Evolutionary conservation across 92 coral and sea anemone genomes (phyloP).

Genomic region (Zoanthus sansibaricus): DNA sequence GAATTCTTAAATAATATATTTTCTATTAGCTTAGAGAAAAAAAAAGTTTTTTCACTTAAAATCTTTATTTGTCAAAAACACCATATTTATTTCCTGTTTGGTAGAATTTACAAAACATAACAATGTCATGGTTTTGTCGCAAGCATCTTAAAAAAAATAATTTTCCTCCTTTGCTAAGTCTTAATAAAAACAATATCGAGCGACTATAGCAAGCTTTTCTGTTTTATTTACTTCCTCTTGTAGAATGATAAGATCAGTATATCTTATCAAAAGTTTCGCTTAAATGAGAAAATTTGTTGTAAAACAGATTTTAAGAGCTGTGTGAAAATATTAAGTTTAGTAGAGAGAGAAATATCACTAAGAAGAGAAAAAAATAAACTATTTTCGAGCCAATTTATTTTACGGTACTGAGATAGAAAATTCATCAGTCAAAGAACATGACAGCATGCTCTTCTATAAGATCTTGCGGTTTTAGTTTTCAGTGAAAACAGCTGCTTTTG

Average conservation of each 20-base stretch:
- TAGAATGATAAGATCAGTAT: slow-evolving; percentile 25
- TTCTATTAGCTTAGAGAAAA: neutral
- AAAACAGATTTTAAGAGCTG: neutral
- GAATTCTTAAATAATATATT: neutral
- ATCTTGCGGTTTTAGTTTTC: slow-evolving; percentile 24
- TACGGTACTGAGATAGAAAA: neutral
- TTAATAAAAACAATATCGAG: neutral
- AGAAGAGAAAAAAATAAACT: neutral
- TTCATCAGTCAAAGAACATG: neutral
- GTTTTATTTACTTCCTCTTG: slow-evolving; percentile 7
- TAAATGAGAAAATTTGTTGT: neutral
- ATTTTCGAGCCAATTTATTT: neutral
- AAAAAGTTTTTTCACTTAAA: neutral
- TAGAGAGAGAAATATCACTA: neutral
- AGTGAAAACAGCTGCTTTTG: slow-evolving; percentile 19
- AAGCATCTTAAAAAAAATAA: neutral
- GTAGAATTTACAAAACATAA: neutral
- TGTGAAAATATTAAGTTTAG: neutral
- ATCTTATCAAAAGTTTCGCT: neutral
- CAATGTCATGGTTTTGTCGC: no score
- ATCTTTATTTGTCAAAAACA: neutral
- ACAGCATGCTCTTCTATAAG: neutral
- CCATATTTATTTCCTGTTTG: neutral
- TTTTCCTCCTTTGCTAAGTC: neutral
- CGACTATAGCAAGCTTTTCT: slow-evolving; percentile 17